These are phyloP conservation scores for Salticus scenicus DNA, from an alignment of 2,888 invertebrate genomes.

Conservation along the genomic window DNA sequence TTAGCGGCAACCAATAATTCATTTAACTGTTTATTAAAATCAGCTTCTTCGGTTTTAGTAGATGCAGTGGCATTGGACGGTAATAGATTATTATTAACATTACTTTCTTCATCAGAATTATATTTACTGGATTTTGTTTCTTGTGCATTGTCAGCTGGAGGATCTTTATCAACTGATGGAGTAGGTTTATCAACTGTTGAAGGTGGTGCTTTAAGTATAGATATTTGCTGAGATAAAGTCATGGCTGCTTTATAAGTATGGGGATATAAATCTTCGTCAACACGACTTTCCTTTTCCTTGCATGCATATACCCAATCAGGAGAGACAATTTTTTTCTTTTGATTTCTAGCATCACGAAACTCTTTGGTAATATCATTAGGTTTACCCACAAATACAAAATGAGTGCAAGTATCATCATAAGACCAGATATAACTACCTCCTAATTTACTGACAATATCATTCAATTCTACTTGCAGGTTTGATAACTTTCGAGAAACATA, in stretches of 20 bases:
- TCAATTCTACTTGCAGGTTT: conserved; percentile 75
- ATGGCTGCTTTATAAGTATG: conserved; percentile 76
- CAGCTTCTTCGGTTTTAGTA: conserved; percentile 15
- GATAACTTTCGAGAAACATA: conserved; percentile 76
- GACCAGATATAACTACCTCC: conserved; percentile 77
- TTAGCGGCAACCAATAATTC: conserved; percentile 68
- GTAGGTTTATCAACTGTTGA: background rate
- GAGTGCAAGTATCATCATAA: conserved; percentile 76
- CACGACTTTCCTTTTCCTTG: conserved; percentile 74
- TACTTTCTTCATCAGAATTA: background rate
- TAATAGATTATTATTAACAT: background rate
- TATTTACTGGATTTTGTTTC: background rate
- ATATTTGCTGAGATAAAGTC: conserved; percentile 74
- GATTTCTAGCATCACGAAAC: conserved; percentile 74
- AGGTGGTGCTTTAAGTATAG: conserved; percentile 32
- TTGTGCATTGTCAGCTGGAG: background rate
- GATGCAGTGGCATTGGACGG: background rate
- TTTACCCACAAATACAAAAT: conserved; percentile 76
- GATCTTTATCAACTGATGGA: background rate
- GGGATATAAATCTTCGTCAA: conserved; percentile 76
- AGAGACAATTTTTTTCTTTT: conserved; percentile 76
- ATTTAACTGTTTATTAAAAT: conserved; percentile 70
- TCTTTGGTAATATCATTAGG: conserved; percentile 76
- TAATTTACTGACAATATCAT: conserved; percentile 75
- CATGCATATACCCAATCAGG: conserved; percentile 76